Conservation (phyloP, 1,140 invertebrate genomes). For the Meloidogyne hapla region DNA sequence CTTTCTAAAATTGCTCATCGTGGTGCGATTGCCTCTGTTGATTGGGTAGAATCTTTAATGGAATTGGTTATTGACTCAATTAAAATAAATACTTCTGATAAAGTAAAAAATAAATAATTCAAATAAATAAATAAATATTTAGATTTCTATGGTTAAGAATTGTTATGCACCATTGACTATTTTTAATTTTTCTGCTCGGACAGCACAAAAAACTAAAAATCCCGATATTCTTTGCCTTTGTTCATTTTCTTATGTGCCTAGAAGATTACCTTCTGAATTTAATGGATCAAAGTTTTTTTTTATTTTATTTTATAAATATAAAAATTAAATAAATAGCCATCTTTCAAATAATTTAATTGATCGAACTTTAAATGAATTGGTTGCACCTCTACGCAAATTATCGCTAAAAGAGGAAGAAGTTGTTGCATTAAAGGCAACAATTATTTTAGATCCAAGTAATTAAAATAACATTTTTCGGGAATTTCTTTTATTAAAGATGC, state of each 20-base stretch:
- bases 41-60: conserved; percentile 60
- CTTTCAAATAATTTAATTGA: conserved; percentile 63
- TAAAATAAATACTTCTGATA: conserved; percentile 58
- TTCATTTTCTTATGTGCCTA: conserved; percentile 57
- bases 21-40: conserved; percentile 61
- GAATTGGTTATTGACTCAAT: conserved; percentile 54
- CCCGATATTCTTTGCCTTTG: conserved; percentile 61
- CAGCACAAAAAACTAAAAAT: conserved; percentile 63
- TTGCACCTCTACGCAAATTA: conserved; percentile 57
- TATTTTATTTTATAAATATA: conserved; percentile 1
- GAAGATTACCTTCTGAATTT: conserved; percentile 59
- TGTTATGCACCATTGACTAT: conserved; percentile 63
- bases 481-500: conserved; percentile 50
- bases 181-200: conserved; percentile 63
- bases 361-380: conserved; percentile 61
- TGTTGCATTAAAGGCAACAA: conserved; percentile 62
- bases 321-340: conserved; percentile 43
- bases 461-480: background rate
- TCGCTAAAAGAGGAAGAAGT: conserved; percentile 61
- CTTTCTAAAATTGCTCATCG: conserved; percentile 59
- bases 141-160: conserved; percentile 55
- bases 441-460: conserved; percentile 63
- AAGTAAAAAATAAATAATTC: conserved; percentile 31
- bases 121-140: too few relatives aligned
- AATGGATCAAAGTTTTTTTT: conserved; percentile 56